These are phyloP conservation scores for Oxytorus armatus DNA, from an alignment of 2,888 invertebrate species.

Conservation along the genomic window DNA sequence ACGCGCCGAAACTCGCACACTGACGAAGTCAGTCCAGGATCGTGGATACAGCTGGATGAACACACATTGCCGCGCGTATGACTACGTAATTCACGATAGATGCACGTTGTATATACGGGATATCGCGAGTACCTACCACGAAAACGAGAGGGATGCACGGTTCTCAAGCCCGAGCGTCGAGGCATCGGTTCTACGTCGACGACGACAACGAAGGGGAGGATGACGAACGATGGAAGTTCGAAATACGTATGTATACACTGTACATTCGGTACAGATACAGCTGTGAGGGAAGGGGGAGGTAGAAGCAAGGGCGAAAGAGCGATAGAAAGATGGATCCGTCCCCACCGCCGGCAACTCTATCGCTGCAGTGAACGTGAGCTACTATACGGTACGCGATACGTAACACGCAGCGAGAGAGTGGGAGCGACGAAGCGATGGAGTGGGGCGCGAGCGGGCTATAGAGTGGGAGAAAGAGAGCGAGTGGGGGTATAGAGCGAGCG, in stretches of 20 bases:
- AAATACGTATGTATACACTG: slow-evolving; percentile 21
- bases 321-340: slow-evolving; percentile 45
- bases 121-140: neutral
- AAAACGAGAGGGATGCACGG: slow-evolving; percentile 9
- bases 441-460: neutral
- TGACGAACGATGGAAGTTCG: slow-evolving; percentile 29
- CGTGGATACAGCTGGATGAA: neutral
- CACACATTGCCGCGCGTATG: slow-evolving; percentile 31
- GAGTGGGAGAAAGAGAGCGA: neutral
- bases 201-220: slow-evolving; percentile 23
- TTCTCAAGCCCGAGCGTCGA: neutral
- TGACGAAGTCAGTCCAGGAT: neutral
- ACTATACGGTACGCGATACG: neutral
- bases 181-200: slow-evolving; percentile 19
- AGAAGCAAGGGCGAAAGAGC: slow-evolving; percentile 35
- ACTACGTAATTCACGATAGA: slow-evolving; percentile 23
- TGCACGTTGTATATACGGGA: neutral
- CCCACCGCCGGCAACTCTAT: slow-evolving; percentile 8
- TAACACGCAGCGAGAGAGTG: slow-evolving; percentile 5
- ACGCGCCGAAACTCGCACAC: slow-evolving; percentile 26
- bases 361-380: slow-evolving; percentile 18
- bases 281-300: slow-evolving; percentile 25
- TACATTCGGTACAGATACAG: slow-evolving; percentile 20
- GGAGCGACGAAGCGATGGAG: neutral
- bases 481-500: slow-evolving; percentile 16